Conservation (phyloP, 2,113 vertebrate genomes). For the Illadopsis cleaveri region DNA sequence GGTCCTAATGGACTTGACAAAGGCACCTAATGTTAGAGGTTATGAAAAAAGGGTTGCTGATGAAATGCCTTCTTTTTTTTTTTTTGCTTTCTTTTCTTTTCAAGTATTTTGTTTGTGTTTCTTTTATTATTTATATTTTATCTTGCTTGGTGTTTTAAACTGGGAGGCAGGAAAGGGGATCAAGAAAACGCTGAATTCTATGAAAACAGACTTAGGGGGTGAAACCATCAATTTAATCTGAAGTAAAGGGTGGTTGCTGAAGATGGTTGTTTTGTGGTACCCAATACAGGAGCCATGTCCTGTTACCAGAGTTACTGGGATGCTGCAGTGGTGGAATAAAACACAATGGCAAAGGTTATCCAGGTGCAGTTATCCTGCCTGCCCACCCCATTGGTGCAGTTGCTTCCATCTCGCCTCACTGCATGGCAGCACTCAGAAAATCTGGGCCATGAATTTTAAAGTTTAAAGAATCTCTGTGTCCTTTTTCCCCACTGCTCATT, state of each 20-base stretch:
- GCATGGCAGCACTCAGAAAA: background rate
- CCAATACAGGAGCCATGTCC: background rate
- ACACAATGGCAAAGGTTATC: background rate
- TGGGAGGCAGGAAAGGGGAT: background rate
- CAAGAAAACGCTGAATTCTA: background rate
- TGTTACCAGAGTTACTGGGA: background rate
- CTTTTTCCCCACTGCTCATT: background rate
- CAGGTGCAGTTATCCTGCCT: background rate
- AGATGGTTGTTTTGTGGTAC: background rate
- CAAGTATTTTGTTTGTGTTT: constrained; percentile 24
- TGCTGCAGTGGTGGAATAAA: background rate
- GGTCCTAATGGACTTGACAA: constrained; percentile 57
- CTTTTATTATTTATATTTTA: background rate
- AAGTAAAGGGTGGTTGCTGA: background rate
- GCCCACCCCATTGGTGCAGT: background rate
- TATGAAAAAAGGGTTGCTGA: constrained; percentile 7
- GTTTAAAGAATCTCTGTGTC: background rate
- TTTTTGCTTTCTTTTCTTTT: background rate
- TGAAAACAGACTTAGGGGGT: background rate
- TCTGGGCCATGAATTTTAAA: background rate
- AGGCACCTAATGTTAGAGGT: constrained; percentile 39
- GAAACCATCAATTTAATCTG: background rate
- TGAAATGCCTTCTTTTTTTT: background rate
- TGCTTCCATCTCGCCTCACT: background rate
- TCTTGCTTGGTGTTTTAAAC: background rate